Evolutionary conservation across 2,888 invertebrate genomes (phyloP).

Genomic region (Ceriagrion tenellum): DNA sequence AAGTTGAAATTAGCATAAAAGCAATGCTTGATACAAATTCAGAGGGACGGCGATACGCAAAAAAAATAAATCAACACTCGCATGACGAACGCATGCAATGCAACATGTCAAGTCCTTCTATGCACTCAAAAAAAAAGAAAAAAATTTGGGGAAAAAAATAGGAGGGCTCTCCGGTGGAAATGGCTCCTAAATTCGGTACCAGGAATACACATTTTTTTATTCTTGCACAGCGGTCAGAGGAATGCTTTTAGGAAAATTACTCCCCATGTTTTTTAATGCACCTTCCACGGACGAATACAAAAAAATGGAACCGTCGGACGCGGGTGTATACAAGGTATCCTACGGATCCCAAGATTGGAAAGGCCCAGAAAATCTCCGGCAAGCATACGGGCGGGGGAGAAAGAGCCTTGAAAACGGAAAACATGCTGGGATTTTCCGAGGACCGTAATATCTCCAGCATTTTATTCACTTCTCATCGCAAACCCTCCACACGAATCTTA

Average conservation of each 20-base stretch:
- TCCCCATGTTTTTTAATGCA: background rate
- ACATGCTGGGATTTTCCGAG: background rate
- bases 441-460: background rate
- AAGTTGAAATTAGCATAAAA: too few relatives aligned
- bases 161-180: background rate
- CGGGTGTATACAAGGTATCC: background rate
- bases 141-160: background rate
- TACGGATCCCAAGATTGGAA: background rate
- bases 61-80: background rate
- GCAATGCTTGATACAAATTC: background rate
- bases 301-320: background rate
- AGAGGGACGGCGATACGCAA: background rate
- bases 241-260: conserved; percentile 18
- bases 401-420: background rate
- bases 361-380: background rate
- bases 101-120: background rate
- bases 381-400: too few relatives aligned
- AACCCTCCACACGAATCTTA: background rate
- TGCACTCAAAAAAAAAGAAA: background rate
- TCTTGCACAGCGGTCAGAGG: background rate
- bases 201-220: background rate
- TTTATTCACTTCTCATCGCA: background rate
- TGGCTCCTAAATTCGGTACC: background rate
- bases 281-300: background rate
- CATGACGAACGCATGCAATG: background rate